Base-by-base conservation (phyloP, 2,113 vertebrate species). In the Aegithalos caudatus region DNA sequence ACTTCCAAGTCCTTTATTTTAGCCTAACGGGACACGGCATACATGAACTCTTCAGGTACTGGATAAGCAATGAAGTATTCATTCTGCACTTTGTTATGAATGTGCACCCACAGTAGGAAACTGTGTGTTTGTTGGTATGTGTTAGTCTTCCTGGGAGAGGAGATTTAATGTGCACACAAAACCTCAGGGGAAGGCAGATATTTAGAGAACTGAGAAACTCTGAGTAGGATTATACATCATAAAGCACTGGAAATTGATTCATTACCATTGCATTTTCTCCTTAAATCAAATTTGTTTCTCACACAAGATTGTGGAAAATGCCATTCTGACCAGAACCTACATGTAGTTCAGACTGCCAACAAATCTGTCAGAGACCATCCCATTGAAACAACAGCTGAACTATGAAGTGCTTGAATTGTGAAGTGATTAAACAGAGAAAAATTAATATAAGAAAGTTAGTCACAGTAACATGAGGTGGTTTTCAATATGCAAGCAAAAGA, bases 381-480 rank as follows among this genome's bases (percentile, higher is more conserved):
- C 74, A 42, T 54, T 85, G 72, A 86, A 94, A 73, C 44, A 90
- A 48, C 45, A 92, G 77, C 88, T 96, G 90, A 96, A 66, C 60
- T 86, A 14, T 51, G 38, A 67, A 90, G 51, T 27, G 9, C 17
- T 57, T 74, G 58, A 92, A 88, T 29, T 94, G 47, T 82, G 74
- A 94, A 81, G 86, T 78, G 62, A 92, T 61, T 71, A 79, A 95
- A 87, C 37, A 76, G 81, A 94, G 45, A 77, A 91, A 92, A 92
- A 73, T 40, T 6, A 79, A 48, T 87, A 25, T 54, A 48, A 96
- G 57, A 56, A 87, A 29, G 67, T 90, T 89, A 74, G 33, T 54
- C 28, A 48, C 45, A 62, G 45, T 78, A 82, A 42, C 11, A 13
- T 10, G 61, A 90, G 18, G 15, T 2, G 0, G 11, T 85, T 87